Evolutionary conservation across 2,888 invertebrate genomes (phyloP).

Genomic region (Mactromeris polynyma): DNA sequence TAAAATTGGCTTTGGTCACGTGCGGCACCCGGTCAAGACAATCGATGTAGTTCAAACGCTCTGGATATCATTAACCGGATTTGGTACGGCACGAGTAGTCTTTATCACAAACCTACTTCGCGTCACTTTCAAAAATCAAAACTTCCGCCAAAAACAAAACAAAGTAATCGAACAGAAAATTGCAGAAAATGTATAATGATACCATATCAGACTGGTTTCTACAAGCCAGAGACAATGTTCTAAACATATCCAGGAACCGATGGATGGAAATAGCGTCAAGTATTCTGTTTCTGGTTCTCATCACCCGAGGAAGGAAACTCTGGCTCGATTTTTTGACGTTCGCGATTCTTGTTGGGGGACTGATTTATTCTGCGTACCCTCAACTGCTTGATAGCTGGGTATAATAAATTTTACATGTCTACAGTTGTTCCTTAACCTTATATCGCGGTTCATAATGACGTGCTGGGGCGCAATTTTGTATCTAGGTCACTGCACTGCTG

Average conservation of each 20-base stretch:
- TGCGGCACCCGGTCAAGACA: no score
- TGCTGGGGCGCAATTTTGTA: no score
- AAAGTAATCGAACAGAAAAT: constrained; percentile 7
- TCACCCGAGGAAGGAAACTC: constrained; percentile 41
- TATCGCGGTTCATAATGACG: no score
- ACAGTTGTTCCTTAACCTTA: no score
- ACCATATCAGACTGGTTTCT: constrained; percentile 45
- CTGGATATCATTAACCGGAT: not conserved
- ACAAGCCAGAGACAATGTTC: constrained; percentile 34
- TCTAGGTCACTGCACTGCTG: no score
- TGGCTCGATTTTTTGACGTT: constrained; percentile 50
- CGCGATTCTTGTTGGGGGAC: constrained; percentile 22
- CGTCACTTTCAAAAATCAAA: constrained; percentile 59
- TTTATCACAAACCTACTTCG: constrained; percentile 18
- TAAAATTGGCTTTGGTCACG: no score
- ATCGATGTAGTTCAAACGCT: no score
- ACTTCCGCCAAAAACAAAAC: constrained; percentile 51
- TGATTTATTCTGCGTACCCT: not conserved
- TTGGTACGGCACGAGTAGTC: not conserved
- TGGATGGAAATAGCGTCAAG: constrained; percentile 34
- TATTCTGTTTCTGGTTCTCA: constrained; percentile 38
- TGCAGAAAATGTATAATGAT: constrained; percentile 62
- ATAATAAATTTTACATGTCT: no score
- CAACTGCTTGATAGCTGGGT: not conserved
- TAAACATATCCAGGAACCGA: not conserved